These are phyloP conservation scores for Aradophagus sp. DNA, from an alignment of 1,140 invertebrate genomes.

Conservation along the genomic window DNA sequence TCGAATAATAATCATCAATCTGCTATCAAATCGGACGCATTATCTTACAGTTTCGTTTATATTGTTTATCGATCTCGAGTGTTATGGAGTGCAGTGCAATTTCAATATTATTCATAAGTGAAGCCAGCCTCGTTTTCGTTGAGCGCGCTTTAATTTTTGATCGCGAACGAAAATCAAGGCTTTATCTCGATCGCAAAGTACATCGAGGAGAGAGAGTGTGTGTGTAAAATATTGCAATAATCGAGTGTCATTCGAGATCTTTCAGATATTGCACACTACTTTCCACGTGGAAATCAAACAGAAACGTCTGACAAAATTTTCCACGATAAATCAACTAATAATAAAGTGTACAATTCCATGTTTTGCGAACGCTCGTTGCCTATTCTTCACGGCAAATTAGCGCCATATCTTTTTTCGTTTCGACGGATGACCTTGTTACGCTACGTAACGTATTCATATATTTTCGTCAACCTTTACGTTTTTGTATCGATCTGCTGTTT, in stretches of 20 bases:
- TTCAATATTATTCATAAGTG: conserved; percentile 28
- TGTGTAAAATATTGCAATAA: conserved; percentile 42
- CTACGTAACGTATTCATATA: conserved; percentile 1
- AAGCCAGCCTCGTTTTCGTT: conserved; percentile 15
- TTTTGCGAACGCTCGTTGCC: conserved; percentile 13
- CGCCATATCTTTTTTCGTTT: conserved; percentile 13
- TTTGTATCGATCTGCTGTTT: too few species aligned
- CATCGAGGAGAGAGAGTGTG: conserved; percentile 1
- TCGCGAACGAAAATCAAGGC: conserved; percentile 25
- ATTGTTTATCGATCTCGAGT: conserved; percentile 2
- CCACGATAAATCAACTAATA: conserved; percentile 29
- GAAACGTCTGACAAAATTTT: conserved; percentile 19
- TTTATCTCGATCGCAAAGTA: conserved; percentile 17
- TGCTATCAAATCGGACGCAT: not conserved
- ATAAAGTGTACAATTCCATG: conserved; percentile 12
- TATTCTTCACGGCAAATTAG: conserved; percentile 15
- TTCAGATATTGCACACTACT: conserved; percentile 15
- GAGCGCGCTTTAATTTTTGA: conserved; percentile 1
- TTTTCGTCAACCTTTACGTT: not conserved
- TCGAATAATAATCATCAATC: not conserved
- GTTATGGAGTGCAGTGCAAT: not conserved
- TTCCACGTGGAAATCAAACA: conserved; percentile 25
- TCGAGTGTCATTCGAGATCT: conserved; percentile 30
- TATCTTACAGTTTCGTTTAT: conserved; percentile 7
- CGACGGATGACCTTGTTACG: conserved; percentile 2